Conservation (phyloP, 2,797 vertebrate species). For the Epinephelus malabaricus region DNA sequence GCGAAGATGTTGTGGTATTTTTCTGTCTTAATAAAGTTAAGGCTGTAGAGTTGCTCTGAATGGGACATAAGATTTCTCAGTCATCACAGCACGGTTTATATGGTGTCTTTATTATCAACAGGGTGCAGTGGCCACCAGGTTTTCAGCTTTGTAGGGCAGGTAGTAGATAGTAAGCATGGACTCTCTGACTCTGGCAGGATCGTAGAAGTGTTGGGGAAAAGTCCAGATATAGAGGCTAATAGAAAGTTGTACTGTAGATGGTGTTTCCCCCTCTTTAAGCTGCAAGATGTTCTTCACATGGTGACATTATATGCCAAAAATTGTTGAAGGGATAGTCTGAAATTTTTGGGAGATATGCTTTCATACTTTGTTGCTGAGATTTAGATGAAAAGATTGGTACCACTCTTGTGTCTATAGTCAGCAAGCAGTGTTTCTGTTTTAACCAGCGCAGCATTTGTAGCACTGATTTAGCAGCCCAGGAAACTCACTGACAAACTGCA, state of each 20-base stretch:
- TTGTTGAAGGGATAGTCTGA: neutral
- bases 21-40: neutral
- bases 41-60: neutral
- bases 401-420: neutral
- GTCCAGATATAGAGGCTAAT: slow-evolving; percentile 26
- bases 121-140: slow-evolving; percentile 45
- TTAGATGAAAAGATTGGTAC: neutral
- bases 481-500: too few species aligned
- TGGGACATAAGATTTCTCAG: slow-evolving; percentile 38
- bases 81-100: slow-evolving; percentile 36
- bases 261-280: neutral
- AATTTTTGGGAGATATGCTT: neutral
- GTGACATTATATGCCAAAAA: slow-evolving; percentile 3
- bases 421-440: too few species aligned
- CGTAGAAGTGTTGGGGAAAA: slow-evolving; percentile 28
- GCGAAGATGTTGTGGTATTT: neutral
- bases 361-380: neutral
- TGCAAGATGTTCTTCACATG: slow-evolving; percentile 13
- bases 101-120: slow-evolving; percentile 66
- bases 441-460: too few species aligned
- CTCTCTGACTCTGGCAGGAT: slow-evolving; percentile 8
- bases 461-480: too few species aligned
- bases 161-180: slow-evolving; percentile 22
- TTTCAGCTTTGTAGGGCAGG: slow-evolving; percentile 39
- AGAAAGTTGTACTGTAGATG: slow-evolving; percentile 14